These are phyloP conservation scores for Ptyas mucosa DNA, from an alignment of 2,113 vertebrate genomes.

Conservation along the genomic window DNA sequence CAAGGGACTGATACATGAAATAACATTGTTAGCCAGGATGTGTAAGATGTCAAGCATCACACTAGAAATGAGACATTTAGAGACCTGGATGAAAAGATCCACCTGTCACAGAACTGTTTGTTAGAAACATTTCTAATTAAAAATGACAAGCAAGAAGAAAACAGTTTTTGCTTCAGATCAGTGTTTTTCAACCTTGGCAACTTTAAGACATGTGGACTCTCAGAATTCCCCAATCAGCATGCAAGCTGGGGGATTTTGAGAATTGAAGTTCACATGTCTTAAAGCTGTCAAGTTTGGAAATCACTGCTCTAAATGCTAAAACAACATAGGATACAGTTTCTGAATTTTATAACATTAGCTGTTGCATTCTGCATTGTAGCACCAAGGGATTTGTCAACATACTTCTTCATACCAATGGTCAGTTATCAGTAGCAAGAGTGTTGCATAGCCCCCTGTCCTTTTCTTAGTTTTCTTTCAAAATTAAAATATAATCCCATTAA, in stretches of 20 bases:
- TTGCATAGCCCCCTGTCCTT: background rate
- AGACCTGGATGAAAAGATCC: background rate
- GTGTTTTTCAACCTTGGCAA: background rate
- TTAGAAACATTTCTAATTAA: background rate
- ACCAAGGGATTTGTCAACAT: background rate
- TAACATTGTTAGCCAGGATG: background rate
- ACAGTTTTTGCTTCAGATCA: background rate
- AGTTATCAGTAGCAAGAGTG: background rate
- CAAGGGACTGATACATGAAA: background rate
- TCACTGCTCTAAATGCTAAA: background rate
- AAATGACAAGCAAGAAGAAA: background rate
- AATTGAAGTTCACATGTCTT: background rate
- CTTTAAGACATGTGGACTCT: background rate
- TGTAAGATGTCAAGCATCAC: background rate
- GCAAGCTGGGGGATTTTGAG: background rate
- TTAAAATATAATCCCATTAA: background rate
- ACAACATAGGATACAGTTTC: background rate
- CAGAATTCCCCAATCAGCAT: background rate
- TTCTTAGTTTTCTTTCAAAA: background rate
- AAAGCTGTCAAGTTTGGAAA: background rate
- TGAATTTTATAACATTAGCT: background rate
- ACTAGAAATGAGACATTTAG: background rate
- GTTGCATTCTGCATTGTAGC: background rate
- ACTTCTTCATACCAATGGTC: background rate
- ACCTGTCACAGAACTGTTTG: background rate